Conservation (phyloP, 2,797 vertebrate genomes). For the Urocyon cinereoargenteus region DNA sequence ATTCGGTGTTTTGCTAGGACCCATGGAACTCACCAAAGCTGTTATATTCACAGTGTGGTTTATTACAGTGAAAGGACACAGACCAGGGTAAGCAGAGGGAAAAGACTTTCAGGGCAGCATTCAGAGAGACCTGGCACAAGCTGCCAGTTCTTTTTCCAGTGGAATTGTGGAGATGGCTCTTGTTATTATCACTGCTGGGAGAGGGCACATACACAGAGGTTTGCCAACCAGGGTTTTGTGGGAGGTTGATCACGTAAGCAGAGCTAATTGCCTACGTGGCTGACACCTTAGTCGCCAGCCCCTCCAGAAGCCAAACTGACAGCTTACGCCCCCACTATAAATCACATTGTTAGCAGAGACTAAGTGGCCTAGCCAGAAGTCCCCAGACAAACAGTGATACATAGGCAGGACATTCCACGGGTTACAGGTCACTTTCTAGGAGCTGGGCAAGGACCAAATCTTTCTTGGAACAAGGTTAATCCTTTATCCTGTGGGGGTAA, state of each 20-base stretch:
- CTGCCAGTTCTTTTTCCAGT: background rate
- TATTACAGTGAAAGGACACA: background rate
- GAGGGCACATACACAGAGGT: accelerated
- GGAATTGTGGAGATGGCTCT: accelerated
- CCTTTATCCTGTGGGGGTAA: background rate
- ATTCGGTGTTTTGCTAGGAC: background rate
- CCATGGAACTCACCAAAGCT: background rate
- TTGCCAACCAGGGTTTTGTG: background rate
- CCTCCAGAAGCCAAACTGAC: background rate
- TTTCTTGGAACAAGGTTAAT: background rate
- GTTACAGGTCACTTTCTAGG: background rate
- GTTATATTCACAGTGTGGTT: accelerated
- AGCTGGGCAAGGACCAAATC: background rate
- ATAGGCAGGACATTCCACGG: background rate
- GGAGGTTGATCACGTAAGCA: background rate
- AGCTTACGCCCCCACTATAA: background rate
- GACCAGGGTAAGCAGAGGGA: background rate
- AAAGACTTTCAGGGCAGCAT: accelerated
- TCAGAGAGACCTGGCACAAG: background rate
- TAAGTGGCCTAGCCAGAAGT: no score
- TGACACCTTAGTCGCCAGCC: background rate
- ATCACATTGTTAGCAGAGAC: background rate
- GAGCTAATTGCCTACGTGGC: background rate
- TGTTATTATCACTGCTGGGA: background rate
- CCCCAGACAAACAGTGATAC: background rate